phyloP scores from a whole-genome alignment of 2,113 vertebrate genomes.

The Opisthocomus hoazin region DNA sequence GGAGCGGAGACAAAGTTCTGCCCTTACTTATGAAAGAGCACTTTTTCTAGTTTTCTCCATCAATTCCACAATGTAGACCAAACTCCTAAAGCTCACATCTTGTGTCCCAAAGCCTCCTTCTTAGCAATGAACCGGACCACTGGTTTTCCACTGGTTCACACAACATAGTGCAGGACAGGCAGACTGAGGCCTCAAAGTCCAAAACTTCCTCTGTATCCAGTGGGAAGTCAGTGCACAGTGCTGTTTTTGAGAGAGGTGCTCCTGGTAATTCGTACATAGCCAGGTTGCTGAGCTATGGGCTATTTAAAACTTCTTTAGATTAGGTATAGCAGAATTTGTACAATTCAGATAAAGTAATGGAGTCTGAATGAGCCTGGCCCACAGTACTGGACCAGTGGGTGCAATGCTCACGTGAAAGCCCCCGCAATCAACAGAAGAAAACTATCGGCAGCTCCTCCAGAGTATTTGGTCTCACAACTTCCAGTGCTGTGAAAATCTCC shows the following conservation, averaged over 20 bases:
- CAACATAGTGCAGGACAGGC: background rate
- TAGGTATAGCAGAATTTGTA: background rate
- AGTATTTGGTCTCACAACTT: background rate
- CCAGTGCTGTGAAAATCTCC: background rate
- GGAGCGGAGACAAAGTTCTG: background rate
- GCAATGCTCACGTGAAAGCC: background rate
- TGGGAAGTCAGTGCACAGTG: background rate
- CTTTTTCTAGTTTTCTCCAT: background rate
- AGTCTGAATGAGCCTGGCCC: background rate
- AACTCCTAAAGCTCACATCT: background rate
- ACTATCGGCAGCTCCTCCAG: background rate
- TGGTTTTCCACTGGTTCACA: background rate
- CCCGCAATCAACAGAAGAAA: background rate
- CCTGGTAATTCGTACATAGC: background rate
- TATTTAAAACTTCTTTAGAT: background rate
- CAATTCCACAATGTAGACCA: background rate
- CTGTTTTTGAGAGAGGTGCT: background rate
- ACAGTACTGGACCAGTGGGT: background rate
- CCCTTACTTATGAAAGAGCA: background rate
- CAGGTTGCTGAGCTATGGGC: background rate
- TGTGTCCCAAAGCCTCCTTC: background rate
- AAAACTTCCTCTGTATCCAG: background rate
- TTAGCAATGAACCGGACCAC: background rate
- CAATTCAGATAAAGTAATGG: background rate
- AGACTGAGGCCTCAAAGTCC: background rate